These are phyloP conservation scores for Clepsis dumicolana DNA, from an alignment of 2,888 invertebrate species.

Conservation along the genomic window DNA sequence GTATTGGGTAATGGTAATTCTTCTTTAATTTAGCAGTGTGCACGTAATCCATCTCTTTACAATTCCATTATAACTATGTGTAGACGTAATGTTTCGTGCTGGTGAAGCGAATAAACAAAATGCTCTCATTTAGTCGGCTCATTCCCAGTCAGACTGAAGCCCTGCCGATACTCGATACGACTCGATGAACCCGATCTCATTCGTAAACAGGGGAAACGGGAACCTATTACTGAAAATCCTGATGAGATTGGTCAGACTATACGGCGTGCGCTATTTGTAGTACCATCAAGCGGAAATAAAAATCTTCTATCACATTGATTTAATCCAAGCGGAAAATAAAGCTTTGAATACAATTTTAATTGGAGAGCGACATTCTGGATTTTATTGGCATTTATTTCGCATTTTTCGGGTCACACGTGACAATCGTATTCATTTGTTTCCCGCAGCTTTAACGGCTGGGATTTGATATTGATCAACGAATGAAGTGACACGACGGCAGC, in stretches of 20 bases:
- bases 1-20: too few species aligned
- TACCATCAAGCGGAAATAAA: conserved; percentile 6
- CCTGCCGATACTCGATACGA: conserved; percentile 58
- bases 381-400: conserved; percentile 16
- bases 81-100: conserved; percentile 62
- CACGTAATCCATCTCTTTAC: neutral
- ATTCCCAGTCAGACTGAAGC: conserved; percentile 60
- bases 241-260: conserved; percentile 23
- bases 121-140: conserved; percentile 64
- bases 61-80: conserved; percentile 57
- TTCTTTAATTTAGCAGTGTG: too few species aligned
- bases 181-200: conserved; percentile 71
- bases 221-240: conserved; percentile 47
- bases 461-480: conserved; percentile 35
- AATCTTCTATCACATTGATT: conserved; percentile 8
- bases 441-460: conserved; percentile 19
- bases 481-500: conserved; percentile 34
- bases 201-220: conserved; percentile 60
- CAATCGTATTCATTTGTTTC: conserved; percentile 35
- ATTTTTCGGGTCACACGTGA: conserved; percentile 23
- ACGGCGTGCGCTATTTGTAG: conserved; percentile 11
- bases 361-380: conserved; percentile 8
- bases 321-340: conserved; percentile 21
- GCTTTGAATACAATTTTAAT: conserved; percentile 16
- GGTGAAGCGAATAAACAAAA: conserved; percentile 64